Conservation (phyloP, 1,140 invertebrate species). For the Diabrotica undecimpunctata region DNA sequence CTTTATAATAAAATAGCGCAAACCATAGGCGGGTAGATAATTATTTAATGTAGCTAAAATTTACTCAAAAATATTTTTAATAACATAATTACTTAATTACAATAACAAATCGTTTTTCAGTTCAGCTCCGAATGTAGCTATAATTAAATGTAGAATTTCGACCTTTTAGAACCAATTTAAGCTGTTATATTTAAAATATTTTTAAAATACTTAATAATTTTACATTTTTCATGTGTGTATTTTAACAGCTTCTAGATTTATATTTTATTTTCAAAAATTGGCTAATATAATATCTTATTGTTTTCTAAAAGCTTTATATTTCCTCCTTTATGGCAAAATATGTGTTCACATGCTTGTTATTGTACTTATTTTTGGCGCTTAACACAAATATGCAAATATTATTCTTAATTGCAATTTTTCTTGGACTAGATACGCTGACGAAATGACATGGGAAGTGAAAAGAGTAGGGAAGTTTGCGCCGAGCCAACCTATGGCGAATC, state of each 20-base stretch:
- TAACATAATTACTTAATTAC: too few relatives aligned
- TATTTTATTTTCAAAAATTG: constrained; percentile 14
- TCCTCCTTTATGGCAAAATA: neutral
- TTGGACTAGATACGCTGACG: constrained; percentile 56
- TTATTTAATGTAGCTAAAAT: too few relatives aligned
- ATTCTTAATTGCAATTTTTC: neutral
- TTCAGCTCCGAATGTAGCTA: too few relatives aligned
- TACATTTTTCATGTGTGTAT: constrained; percentile 10
- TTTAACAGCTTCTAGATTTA: constrained; percentile 1
- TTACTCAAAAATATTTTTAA: too few relatives aligned
- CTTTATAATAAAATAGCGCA: too few relatives aligned
- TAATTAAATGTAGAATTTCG: too few relatives aligned
- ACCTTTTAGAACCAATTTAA: too few relatives aligned
- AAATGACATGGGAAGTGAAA: constrained; percentile 54
- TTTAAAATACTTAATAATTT: neutral
- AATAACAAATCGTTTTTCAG: too few relatives aligned
- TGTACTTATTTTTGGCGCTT: neutral
- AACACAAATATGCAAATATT: too few relatives aligned
- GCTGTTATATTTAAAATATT: neutral
- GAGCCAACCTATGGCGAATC: constrained; percentile 60
- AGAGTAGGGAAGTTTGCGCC: constrained; percentile 43
- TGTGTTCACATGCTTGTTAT: neutral
- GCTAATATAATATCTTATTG: constrained; percentile 20
- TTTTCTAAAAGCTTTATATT: neutral
- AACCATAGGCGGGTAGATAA: too few relatives aligned